phyloP scores from a whole-genome alignment of 1,140 invertebrate species.

The Mycetomoellerius zeteki region DNA sequence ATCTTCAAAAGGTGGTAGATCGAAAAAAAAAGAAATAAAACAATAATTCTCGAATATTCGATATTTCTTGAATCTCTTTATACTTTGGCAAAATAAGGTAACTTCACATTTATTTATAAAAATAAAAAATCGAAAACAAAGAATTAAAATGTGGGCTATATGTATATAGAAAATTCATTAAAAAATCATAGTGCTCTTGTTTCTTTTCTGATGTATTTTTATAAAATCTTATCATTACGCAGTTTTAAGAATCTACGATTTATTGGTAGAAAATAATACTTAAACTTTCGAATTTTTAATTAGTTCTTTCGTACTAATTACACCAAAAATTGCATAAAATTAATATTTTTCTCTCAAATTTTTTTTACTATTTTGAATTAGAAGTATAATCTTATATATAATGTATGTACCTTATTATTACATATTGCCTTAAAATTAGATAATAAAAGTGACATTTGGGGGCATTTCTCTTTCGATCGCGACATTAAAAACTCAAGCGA shows the following conservation, averaged over 20 bases:
- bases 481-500: background rate
- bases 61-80: background rate
- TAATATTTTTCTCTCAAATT: background rate
- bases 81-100: background rate
- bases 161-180: background rate
- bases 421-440: background rate
- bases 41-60: background rate
- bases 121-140: background rate
- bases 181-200: background rate
- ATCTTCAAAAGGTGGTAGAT: background rate
- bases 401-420: background rate
- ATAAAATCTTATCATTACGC: background rate
- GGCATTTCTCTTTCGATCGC: background rate
- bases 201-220: background rate
- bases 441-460: background rate
- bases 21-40: background rate
- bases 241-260: background rate
- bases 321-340: background rate
- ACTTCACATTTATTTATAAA: background rate
- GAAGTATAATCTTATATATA: background rate
- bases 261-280: background rate
- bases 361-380: background rate
- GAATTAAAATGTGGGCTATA: background rate
- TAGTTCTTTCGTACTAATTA: background rate
- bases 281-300: slow-evolving; percentile 4